Base-by-base conservation (phyloP, 1,140 invertebrate genomes). In the Lerema accius region DNA sequence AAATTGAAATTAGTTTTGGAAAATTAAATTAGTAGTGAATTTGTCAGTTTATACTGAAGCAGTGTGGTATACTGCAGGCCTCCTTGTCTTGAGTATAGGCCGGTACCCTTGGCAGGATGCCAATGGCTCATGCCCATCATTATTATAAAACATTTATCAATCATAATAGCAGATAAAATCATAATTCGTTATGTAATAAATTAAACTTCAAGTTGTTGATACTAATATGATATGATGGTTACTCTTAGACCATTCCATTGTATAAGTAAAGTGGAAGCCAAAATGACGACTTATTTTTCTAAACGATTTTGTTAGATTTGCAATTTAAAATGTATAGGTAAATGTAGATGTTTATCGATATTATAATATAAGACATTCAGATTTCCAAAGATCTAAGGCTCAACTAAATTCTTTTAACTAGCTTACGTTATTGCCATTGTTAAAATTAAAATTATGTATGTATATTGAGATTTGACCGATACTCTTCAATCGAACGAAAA, bases 271-370 rank as follows among this genome's bases (percentile, higher is more conserved):
- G 79, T 85, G 81, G 82, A 89, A 84, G 87, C 87, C 87, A 90
- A 90, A 88, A 89, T 86, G 77, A 87, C 80, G 83, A 89, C 82
- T 90, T 90, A 89, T 90, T 90, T 90, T 90, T 90, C 84, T 89
- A 90, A 89, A 85, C 68, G 62, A 79, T 87, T 89, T 90, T 90
- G 84, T 90, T 90, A 89, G 82, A 84, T 82, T 87, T 81, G 80
- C 84, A 83, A 85, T 83, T 82, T 74, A 84, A 80, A 74, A 63
- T 78, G 69, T 82, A 81, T 79, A 81, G 72, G 69, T 86, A 82
- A 78, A 82, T 66, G 77, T 90, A 90, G 85, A 75, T 80, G 83
- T 85, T 84, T 87, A 85, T 87, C 80, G 78, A 83, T 86, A 85
- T 81, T 78, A 75, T 75, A 67, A 72, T 73, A 74, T 83, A 89